These are phyloP conservation scores for Leucania comma DNA, from an alignment of 2,888 invertebrate species.

Conservation along the genomic window DNA sequence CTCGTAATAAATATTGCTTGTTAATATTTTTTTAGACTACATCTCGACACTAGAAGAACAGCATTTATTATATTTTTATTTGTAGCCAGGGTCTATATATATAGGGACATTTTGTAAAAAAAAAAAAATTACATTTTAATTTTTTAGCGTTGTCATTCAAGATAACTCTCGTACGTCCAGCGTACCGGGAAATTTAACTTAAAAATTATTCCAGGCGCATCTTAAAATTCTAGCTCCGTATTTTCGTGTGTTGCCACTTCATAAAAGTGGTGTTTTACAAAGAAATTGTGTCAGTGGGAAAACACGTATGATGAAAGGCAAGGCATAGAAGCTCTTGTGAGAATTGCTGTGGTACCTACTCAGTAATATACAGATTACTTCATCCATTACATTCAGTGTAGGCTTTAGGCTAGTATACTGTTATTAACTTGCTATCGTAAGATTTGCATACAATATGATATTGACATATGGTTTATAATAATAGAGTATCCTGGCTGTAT, in stretches of 20 bases:
- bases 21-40: constrained; percentile 4
- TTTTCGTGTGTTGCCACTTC: constrained; percentile 69
- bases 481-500: constrained; percentile 4
- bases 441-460: constrained; percentile 25
- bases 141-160: constrained; percentile 51
- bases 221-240: constrained; percentile 63
- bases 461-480: constrained; percentile 11
- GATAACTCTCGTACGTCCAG: constrained; percentile 44
- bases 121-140: constrained; percentile 41
- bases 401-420: not conserved
- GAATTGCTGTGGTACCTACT: constrained; percentile 10
- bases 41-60: constrained; percentile 1
- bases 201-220: constrained; percentile 55
- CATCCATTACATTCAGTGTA: constrained; percentile 18
- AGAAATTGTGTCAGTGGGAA: constrained; percentile 77
- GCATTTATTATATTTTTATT: constrained; percentile 22
- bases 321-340: constrained; percentile 26
- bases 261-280: constrained; percentile 73
- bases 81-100: constrained; percentile 15
- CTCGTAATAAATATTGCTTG: not conserved
- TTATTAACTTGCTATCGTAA: constrained; percentile 26
- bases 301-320: constrained; percentile 60
- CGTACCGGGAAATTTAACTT: constrained; percentile 44
- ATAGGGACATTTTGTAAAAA: constrained; percentile 22
- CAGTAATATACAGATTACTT: constrained; percentile 35